Evolutionary conservation across 1,140 invertebrate genomes (phyloP), one percentile per base, ranked within the genome.

Genomic region (Drosophila saltans): DNA sequence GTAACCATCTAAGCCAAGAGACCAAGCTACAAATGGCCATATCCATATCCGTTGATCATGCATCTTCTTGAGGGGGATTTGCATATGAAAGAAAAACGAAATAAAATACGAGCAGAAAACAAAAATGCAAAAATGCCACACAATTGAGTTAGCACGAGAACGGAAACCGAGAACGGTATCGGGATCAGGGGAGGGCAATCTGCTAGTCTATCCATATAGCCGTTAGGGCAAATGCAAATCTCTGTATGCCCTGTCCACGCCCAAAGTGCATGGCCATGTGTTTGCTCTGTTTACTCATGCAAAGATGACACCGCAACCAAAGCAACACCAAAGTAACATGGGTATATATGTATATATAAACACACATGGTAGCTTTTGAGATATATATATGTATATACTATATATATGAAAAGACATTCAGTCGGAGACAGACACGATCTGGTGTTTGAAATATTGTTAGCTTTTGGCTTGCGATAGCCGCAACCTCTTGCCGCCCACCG

Each of bases 401-500:
- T 24, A 36, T 30, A 48, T 11, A 30, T n/a, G 41, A 64, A 8
- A 55, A 52, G 21, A 52, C 45, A 52, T 52, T 9, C 65, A 66
- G 26, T 75, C 43, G 57, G 72, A 76, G 77, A 66, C 57, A 52
- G 68, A 61, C 63, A 77, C 67, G 73, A 71, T 36, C 65, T 83
- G 80, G 83, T 86, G 83, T 83, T 86, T 88, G 80, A 86, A 80
- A 86, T 86, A 88, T 88, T 86, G 45, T 86, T 73, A 86, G 79
- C 65, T 86, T 86, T 86, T 80, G 72, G 75, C 66, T 73, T 63
- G 68, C 65, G 71, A 64, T 72, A 75, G 43, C 16, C 36, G 28
- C 36, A 26, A 41, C 66, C 33, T 36, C 33, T 36, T 39, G 57
- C 57, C 74, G 76, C 80, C 66, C 76, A 77, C 75, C 41, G 57